Base-by-base conservation (phyloP, 2,888 invertebrate species). In the Notodonta dromedarius region DNA sequence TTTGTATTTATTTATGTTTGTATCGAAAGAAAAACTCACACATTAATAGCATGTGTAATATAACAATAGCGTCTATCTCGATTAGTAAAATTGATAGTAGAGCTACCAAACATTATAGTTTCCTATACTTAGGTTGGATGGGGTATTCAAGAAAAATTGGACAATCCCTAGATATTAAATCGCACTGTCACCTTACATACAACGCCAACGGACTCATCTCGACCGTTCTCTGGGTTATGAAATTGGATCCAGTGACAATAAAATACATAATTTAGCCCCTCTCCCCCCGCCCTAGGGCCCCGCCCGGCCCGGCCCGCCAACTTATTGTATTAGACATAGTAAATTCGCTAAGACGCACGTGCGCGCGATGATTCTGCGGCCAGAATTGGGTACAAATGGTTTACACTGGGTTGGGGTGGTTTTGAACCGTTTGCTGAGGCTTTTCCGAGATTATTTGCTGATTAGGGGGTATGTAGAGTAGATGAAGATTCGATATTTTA, bases 241-340 rank as follows among this genome's bases (percentile, higher is more conserved):
- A 88, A 88, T 88, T 87, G 87, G 88, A 83, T 85, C 80, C 79
- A 80, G 82, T 77, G 85, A 87, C 88, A 88, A 85, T 89, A 88
- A 89, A 89, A 87, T 88, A 89, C 85, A 88, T 88, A 89, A 89
- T 89, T 89, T 89, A 89, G 79, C 79, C 80, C 73, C 77, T 72
- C 73, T 71, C 80, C 78, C 76, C 72, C 71, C 68, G 46, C 62
- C 64, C 56, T 48, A 65, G 66, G 66, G 73, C 67, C 60, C 65
- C 66, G 66, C 71, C 73, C 69, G 70, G 80, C 82, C 87, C 66
- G 66, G 72, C 73, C 69, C 70, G 80, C 82, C 87, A 84, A 86
- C 85, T 88, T 89, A 89, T 88, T 89, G 89, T 89, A 87, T 87
- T 85, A 86, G 86, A 83, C 81, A 84, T 83, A 88, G 88, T 88